Base-by-base conservation (phyloP, 1,140 invertebrate genomes). In the Pseudoatta argentina region DNA sequence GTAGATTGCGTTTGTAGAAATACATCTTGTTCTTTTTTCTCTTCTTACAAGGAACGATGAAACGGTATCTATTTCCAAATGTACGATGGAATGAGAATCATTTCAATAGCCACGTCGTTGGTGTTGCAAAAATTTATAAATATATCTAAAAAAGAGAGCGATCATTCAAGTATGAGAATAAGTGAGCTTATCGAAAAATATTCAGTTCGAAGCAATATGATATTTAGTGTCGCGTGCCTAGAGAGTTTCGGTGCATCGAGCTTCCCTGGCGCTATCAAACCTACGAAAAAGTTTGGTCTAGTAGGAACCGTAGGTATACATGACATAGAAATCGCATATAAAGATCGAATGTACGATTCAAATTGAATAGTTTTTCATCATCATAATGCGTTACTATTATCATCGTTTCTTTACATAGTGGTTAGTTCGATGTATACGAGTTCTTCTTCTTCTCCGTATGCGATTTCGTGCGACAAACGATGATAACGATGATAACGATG, bases 301-400 rank as follows among this genome's bases (percentile, higher is more conserved):
- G 63, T 81, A 87, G 79, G 78, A 87, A 88, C 69, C 86, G 79
- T 81, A 66, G 51, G 27, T 87, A 71, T 63, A 71, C 77, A 16
- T 39, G 69, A 61, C 30, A 44, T 12, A 10, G 55, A 72, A 63
- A 57, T 82, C 53, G 30, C 77, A 72, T 61, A 73, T 66, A 44
- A n/a, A 83, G 69, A 73, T 83, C 69, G 34, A 82, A 59, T 85
- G 14, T 76, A 30, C 14, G 8, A 78, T 39, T 75, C 24, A 14
- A 82, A 48, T 53, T 51, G 48, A 72, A 21, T 53, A 61, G 53
- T 12, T 39, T 71, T 83, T 72, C 85, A 12, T 72, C 76, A 12
- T 57, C 30, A 16, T 18, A 83, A 83, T 55, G 16, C 44, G 14
- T 73, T 73, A 39, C 2, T 51, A 21, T 24, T 48, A 83, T 78